These are phyloP conservation scores for Cheilosia variabilis DNA, from an alignment of 2,888 invertebrate genomes.

Conservation along the genomic window DNA sequence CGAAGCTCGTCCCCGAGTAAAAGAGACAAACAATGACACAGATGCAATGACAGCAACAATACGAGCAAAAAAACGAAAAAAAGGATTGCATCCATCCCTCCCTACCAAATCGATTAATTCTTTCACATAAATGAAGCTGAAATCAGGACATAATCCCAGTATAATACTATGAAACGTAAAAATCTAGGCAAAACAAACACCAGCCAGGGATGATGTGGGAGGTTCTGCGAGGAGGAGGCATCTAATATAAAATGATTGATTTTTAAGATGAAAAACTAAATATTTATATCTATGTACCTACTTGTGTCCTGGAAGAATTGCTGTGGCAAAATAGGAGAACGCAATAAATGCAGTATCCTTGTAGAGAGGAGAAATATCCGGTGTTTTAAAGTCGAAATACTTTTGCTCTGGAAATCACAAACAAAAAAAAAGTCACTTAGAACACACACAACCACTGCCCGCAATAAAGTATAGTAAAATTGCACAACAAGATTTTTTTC, in stretches of 20 bases:
- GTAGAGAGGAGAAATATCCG: slow-evolving; percentile 53
- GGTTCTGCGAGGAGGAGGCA: not conserved
- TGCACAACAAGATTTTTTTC: slow-evolving; percentile 16
- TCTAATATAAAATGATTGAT: not conserved
- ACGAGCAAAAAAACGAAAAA: slow-evolving; percentile 2
- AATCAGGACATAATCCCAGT: slow-evolving; percentile 44
- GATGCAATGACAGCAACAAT: slow-evolving; percentile 67
- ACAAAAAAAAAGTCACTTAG: slow-evolving; percentile 1
- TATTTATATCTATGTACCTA: slow-evolving; percentile 35
- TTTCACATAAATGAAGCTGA: slow-evolving; percentile 57
- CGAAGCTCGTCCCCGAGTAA: slow-evolving; percentile 50
- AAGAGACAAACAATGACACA: slow-evolving; percentile 70
- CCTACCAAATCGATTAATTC: slow-evolving; percentile 71
- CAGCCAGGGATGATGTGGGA: not conserved
- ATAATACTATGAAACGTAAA: slow-evolving; percentile 72
- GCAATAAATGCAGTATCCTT: slow-evolving; percentile 67
- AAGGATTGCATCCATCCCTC: slow-evolving; percentile 62
- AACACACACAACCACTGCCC: slow-evolving; percentile 32
- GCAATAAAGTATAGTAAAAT: slow-evolving; percentile 60
- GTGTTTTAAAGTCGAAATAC: slow-evolving; percentile 12
- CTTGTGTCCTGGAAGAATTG: slow-evolving; percentile 64
- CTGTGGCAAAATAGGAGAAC: slow-evolving; percentile 62
- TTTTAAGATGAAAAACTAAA: not conserved
- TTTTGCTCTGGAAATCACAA: slow-evolving; percentile 23
- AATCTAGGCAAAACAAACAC: slow-evolving; percentile 58